Conservation (phyloP, 2,113 vertebrate genomes). For the Orcinus orca region DNA sequence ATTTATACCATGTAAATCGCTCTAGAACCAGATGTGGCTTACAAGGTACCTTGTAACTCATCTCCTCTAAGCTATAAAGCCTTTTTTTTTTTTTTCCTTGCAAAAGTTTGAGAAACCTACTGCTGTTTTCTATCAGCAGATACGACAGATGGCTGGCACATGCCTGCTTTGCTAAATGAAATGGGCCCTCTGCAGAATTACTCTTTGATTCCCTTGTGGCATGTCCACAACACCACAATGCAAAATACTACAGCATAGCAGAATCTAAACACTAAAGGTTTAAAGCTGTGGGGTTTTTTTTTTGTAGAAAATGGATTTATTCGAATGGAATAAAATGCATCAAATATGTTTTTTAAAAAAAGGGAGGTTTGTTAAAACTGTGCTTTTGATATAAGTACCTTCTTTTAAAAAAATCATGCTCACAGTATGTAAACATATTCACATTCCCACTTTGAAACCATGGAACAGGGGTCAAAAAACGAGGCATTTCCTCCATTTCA, state of each 20-base stretch:
- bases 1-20: conserved; percentile 80
- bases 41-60: conserved; percentile 88
- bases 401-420: conserved; percentile 75
- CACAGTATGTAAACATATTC: conserved; percentile 79
- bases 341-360: too few species aligned
- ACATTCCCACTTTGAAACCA: conserved; percentile 78
- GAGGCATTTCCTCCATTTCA: conserved; percentile 76
- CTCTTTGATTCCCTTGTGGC: conserved; percentile 91
- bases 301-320: too few species aligned
- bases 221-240: conserved; percentile 86
- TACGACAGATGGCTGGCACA: conserved; percentile 93
- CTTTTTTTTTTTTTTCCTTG: conserved; percentile 77
- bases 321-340: too few species aligned
- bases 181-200: conserved; percentile 82
- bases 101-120: conserved; percentile 86
- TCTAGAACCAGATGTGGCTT: conserved; percentile 86
- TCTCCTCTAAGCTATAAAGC: conserved; percentile 86
- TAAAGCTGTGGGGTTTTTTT: conserved; percentile 73
- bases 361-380: conserved; percentile 64
- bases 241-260: conserved; percentile 88
- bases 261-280: conserved; percentile 85
- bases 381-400: conserved; percentile 78
- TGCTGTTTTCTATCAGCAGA: conserved; percentile 91
- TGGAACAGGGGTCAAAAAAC: conserved; percentile 77
- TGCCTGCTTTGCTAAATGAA: conserved; percentile 87